Evolutionary conservation across 1,140 invertebrate genomes (phyloP).

Genomic region (Drosophila sp.): DNA sequence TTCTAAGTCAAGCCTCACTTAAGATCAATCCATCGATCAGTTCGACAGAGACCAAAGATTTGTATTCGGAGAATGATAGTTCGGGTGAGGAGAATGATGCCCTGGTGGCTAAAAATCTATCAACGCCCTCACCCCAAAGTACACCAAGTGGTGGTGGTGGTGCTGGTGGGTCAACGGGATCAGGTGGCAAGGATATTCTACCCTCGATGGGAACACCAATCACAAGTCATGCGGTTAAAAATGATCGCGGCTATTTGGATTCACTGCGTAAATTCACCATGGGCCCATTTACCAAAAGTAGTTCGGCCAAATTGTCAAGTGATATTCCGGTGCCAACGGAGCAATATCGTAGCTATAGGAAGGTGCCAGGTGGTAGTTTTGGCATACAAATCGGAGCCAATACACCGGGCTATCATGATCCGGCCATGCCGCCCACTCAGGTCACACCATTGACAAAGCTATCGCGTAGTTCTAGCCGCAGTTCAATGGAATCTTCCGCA

Average conservation of each 20-base stretch:
- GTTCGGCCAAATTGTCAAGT: constrained; percentile 83
- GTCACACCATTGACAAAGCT: constrained; percentile 44
- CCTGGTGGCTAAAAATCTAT: constrained; percentile 66
- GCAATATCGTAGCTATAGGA: constrained; percentile 90
- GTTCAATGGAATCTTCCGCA: constrained; percentile 56
- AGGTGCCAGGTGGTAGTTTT: constrained; percentile 84
- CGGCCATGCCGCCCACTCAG: constrained; percentile 59
- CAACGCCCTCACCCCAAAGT: constrained; percentile 72
- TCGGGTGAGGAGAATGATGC: constrained; percentile 85
- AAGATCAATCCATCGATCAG: constrained; percentile 47
- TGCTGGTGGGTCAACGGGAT: neutral
- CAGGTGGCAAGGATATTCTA: constrained; percentile 51
- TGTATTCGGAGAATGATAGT: constrained; percentile 93
- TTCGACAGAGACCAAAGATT: constrained; percentile 78
- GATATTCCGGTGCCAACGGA: constrained; percentile 89
- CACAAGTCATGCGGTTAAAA: constrained; percentile 49
- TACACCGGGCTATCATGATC: constrained; percentile 72
- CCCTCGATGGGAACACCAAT: constrained; percentile 2
- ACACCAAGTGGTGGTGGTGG: neutral
- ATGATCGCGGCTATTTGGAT: constrained; percentile 83
- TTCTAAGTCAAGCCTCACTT: constrained; percentile 88
- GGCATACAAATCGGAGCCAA: constrained; percentile 82
- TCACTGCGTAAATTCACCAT: constrained; percentile 87
- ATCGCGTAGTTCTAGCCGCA: constrained; percentile 67
- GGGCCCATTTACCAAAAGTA: constrained; percentile 81